Base-by-base conservation (phyloP, 1,140 invertebrate genomes). In the Scylla paramamosain region DNA sequence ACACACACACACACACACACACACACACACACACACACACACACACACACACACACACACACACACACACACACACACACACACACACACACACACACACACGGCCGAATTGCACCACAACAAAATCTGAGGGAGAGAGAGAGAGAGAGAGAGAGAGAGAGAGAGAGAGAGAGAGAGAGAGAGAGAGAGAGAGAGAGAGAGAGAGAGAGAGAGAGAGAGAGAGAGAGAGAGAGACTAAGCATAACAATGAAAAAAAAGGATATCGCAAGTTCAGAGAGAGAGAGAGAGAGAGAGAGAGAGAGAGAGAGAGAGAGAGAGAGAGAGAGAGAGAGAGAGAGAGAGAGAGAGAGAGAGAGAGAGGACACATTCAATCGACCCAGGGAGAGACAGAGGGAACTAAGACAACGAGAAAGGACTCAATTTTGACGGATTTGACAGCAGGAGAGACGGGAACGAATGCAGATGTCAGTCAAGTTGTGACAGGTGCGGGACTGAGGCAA, bases 11-110 rank as follows among this genome's bases (percentile, higher is more conserved):
- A 86, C 83, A 86, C 83, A 86, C 83, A 86, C 83, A 86, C 83
- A 86, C 83, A 86, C 88, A 90, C 88, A 90, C 88, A 90, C 88
- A 90, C 88, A 90, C 88, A 90, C 88, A 90, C 88, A 90, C 88
- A 90, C 88, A 90, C 39, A 90, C 88, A 90, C 88, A 90, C 88
- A 90, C 88, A 90, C 88, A 90, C 88, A 90, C 88, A 90, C 88
- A 90, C 88, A 90, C 88, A 90, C 88, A 90, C 88, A 90, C 88
- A 90, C 88, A 90, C 88, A 90, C 88, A 90, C 88, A 90, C 88
- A 90, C 88, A 90, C 88, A 90, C 88, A 90, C 88, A 90, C 88
- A 90, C 88, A 90, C 88, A 90, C 88, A 90, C 88, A 90, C 88
- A 39, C 39, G 1, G 39, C 39, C 6, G 39, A 39, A 39, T 6